Evolutionary conservation across 2,888 invertebrate genomes (phyloP), one percentile per base, ranked within the genome.

Genomic region (Argyresthia albistria): DNA sequence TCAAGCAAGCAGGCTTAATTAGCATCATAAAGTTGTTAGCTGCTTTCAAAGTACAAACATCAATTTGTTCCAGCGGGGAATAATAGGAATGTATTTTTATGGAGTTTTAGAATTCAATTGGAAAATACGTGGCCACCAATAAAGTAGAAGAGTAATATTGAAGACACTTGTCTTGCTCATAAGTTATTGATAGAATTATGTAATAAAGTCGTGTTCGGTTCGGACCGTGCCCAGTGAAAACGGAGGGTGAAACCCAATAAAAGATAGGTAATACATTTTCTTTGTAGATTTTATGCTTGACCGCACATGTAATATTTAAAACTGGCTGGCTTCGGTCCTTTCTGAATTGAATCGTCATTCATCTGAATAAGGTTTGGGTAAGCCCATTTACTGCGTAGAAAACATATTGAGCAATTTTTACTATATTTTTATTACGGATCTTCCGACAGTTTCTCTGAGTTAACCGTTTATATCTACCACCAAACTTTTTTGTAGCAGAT

Each of bases 291-390:
- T 84, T 74, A 72, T 75, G 76, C 69, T 77, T 82, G 84, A 80
- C 84, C 82, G 76, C 80, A 81, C 82, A 80, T 83, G 76, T 80
- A 86, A 83, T 83, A 84, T 86, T 84, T 82, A 84, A 76, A 80
- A 79, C 70, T 76, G 72, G 74, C 70, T 76, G 72, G 74, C 69
- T 70, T 66, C 69, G 73, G 70, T 69, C 70, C 73, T 72, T 53
- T 67, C 67, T 61, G 61, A 73, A 79, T 80, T 76, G 78, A 76
- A 80, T 71, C 71, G 73, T 70, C 70, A 72, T 75, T 71, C 77
- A 73, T 66, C 72, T 77, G 75, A 70, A 76, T 74, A 73, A 66
- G 61, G 63, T 69, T 65, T 65, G 61, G 60, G 63, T 69, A 63
- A 69, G 75, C 76, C 78, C 78, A 67, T 74, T 66, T 61, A 9